Percentiles rank a stretch among this genome's conserved stretches.
Conservation (phyloP, 1,140 invertebrate species). For the Heliconius himera region DNA sequence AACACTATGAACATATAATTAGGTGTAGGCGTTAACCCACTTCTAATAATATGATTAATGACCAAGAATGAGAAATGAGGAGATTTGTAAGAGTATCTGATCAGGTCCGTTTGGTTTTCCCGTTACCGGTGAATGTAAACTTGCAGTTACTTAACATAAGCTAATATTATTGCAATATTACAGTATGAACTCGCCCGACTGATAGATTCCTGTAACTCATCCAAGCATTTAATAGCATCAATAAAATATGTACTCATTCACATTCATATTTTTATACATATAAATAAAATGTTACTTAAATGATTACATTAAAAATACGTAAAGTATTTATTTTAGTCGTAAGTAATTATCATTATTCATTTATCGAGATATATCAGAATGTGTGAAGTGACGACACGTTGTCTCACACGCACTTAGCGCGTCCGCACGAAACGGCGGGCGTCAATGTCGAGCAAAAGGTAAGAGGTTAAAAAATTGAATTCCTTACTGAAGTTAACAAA, state of each 20-base stretch:
- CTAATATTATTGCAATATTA: background rate
- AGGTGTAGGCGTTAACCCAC: background rate
- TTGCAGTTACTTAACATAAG: background rate
- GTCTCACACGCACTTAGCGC: slow-evolving; percentile 16
- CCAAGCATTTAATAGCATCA: background rate
- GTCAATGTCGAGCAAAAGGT: slow-evolving; percentile 22
- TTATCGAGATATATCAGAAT: background rate
- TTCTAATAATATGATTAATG: background rate
- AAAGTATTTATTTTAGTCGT: background rate
- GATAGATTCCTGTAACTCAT: background rate
- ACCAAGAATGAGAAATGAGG: background rate
- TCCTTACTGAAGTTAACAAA: slow-evolving; percentile 3
- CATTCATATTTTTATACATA: background rate
- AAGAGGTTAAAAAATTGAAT: slow-evolving; percentile 19
- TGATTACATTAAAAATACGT: background rate
- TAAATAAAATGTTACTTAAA: background rate
- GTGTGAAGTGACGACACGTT: slow-evolving; percentile 11
- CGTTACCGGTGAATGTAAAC: background rate
- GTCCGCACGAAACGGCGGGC: background rate
- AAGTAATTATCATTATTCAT: background rate
- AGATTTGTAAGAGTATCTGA: background rate
- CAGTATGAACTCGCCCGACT: background rate
- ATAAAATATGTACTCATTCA: background rate
- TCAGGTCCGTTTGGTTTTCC: background rate
- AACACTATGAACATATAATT: background rate